Evolutionary conservation across 2,113 vertebrate genomes (phyloP).

Genomic region (Crotalus helleri): DNA sequence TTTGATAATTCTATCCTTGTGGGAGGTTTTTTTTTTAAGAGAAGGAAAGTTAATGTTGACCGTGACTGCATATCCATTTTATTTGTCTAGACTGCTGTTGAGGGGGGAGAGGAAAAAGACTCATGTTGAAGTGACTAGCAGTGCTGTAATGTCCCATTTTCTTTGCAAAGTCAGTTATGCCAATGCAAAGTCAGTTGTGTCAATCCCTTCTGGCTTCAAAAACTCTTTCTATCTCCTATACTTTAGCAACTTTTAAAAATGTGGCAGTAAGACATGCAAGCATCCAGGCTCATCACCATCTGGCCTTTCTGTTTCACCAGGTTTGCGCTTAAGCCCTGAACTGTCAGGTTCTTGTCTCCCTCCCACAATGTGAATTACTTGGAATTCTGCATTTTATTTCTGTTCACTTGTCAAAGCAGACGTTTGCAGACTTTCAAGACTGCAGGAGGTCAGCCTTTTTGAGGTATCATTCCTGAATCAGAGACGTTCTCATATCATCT

Average conservation of each 20-base stretch:
- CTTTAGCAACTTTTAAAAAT: neutral
- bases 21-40: neutral
- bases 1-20: neutral
- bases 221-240: neutral
- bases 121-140: neutral
- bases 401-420: neutral
- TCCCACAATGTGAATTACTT: neutral
- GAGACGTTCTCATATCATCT: neutral
- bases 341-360: constrained; percentile 4
- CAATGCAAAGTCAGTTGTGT: neutral
- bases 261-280: neutral
- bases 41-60: neutral
- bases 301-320: neutral
- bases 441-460: neutral
- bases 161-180: neutral
- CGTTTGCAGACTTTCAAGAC: neutral
- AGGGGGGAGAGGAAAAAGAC: neutral
- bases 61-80: neutral
- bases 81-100: neutral
- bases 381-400: neutral
- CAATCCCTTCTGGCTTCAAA: neutral
- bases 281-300: neutral
- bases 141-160: neutral
- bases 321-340: constrained; percentile 12
- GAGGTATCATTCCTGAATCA: neutral